Evolutionary conservation across 2,888 invertebrate species (phyloP).

Genomic region (Drosophila mimica): DNA sequence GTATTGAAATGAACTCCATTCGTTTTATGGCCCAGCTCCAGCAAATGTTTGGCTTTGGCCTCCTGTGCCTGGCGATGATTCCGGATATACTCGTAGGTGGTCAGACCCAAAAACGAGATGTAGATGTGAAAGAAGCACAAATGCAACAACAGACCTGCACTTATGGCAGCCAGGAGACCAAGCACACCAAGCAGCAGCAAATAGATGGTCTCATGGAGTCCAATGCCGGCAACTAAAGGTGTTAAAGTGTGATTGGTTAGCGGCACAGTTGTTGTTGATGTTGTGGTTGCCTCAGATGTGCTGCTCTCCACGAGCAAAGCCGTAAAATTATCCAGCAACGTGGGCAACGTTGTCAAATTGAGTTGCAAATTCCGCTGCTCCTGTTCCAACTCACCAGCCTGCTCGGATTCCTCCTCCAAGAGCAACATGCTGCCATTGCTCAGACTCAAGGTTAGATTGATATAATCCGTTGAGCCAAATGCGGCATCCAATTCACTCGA

Average conservation of each 20-base stretch:
- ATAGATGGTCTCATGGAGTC: slow-evolving; percentile 87
- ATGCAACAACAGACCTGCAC: slow-evolving; percentile 92
- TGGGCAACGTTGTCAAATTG: slow-evolving; percentile 58
- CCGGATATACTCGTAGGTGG: slow-evolving; percentile 95
- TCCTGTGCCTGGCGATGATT: slow-evolving; percentile 85
- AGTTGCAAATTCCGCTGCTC: slow-evolving; percentile 18
- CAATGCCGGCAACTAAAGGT: slow-evolving; percentile 78
- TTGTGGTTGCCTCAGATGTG: neutral
- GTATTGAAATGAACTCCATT: slow-evolving; percentile 67
- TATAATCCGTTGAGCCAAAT: slow-evolving; percentile 55
- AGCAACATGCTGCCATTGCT: slow-evolving; percentile 64
- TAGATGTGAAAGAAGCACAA: slow-evolving; percentile 95
- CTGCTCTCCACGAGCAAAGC: slow-evolving; percentile 53
- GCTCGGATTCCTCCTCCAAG: slow-evolving; percentile 47
- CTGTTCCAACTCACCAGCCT: slow-evolving; percentile 40
- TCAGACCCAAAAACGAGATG: slow-evolving; percentile 92
- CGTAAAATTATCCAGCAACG: slow-evolving; percentile 66
- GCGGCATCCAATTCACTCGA: slow-evolving; percentile 4
- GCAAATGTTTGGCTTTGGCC: slow-evolving; percentile 72
- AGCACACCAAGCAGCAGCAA: slow-evolving; percentile 88
- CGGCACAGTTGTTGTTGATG: slow-evolving; percentile 8
- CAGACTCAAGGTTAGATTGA: slow-evolving; percentile 68
- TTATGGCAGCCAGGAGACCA: slow-evolving; percentile 90
- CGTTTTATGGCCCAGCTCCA: slow-evolving; percentile 58
- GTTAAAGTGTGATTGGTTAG: slow-evolving; percentile 43